These are phyloP conservation scores for Aleiodes alternator DNA, from an alignment of 2,888 invertebrate genomes.

Conservation along the genomic window DNA sequence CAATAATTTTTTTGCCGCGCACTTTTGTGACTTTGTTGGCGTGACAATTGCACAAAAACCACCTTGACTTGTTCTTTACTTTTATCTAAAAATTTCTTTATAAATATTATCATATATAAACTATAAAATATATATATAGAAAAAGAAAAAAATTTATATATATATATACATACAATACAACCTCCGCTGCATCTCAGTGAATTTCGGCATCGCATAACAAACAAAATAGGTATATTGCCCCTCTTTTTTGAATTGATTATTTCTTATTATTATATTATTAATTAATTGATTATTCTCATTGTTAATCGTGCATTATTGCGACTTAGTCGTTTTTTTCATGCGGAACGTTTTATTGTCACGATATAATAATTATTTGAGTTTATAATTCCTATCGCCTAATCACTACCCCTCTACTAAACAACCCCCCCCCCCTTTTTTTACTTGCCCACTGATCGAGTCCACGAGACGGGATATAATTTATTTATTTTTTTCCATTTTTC, in stretches of 20 bases:
- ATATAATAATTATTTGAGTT: constrained; percentile 36
- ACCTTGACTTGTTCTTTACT: constrained; percentile 56
- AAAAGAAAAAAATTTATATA: not conserved
- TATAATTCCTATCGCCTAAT: not conserved
- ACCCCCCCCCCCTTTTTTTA: not conserved
- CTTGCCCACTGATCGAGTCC: constrained; percentile 9
- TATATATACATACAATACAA: constrained; percentile 21
- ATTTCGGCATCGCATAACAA: constrained; percentile 47
- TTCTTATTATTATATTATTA: constrained; percentile 1
- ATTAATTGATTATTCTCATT: constrained; percentile 25
- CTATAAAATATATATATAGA: no score
- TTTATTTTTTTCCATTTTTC: constrained; percentile 15
- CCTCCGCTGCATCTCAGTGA: constrained; percentile 49
- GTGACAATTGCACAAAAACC: constrained; percentile 66
- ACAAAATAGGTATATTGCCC: constrained; percentile 47
- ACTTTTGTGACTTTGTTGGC: constrained; percentile 66
- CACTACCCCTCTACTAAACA: not conserved
- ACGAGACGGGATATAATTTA: constrained; percentile 31
- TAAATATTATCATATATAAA: constrained; percentile 15
- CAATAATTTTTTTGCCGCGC: constrained; percentile 50
- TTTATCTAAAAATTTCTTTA: constrained; percentile 46
- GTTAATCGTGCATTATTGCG: constrained; percentile 28
- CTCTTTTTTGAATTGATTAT: constrained; percentile 8
- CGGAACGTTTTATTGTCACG: constrained; percentile 28
- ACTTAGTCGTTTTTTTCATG: constrained; percentile 18